Evolutionary conservation across 2,888 invertebrate species (phyloP).

Genomic region (Leptinotarsa tumamoca): DNA sequence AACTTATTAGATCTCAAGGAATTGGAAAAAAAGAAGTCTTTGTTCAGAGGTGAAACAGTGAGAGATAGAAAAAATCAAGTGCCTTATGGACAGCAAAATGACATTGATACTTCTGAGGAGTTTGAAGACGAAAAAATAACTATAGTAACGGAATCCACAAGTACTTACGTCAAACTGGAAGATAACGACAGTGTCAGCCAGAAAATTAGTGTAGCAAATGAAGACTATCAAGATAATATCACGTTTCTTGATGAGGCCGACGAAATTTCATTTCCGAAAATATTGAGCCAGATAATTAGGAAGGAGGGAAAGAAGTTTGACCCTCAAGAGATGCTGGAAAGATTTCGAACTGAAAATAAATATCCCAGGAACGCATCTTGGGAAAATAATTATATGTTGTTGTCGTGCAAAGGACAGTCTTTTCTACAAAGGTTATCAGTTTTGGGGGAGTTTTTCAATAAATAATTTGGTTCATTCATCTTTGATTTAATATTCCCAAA

Average conservation of each 20-base stretch:
- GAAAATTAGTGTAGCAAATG: slow-evolving; percentile 54
- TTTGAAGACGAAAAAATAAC: slow-evolving; percentile 25
- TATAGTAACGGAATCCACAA: slow-evolving; percentile 31
- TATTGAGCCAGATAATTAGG: slow-evolving; percentile 32
- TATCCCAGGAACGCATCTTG: slow-evolving; percentile 74
- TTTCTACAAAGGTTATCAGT: slow-evolving; percentile 83
- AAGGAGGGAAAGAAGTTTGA: slow-evolving; percentile 73
- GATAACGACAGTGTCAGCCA: slow-evolving; percentile 63
- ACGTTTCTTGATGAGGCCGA: slow-evolving; percentile 34
- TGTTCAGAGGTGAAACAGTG: slow-evolving; percentile 60
- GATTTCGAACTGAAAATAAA: slow-evolving; percentile 74
- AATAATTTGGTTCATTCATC: slow-evolving; percentile 22
- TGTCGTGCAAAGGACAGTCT: slow-evolving; percentile 85
- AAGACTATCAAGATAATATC: slow-evolving; percentile 50
- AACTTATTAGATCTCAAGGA: slow-evolving; percentile 64
- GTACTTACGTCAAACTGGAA: slow-evolving; percentile 56
- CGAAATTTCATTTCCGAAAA: slow-evolving; percentile 47
- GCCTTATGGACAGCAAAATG: neutral
- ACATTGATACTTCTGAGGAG: slow-evolving; percentile 29
- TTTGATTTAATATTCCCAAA: neutral
- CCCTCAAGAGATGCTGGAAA: slow-evolving; percentile 78
- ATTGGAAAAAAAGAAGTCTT: slow-evolving; percentile 59
- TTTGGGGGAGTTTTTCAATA: slow-evolving; percentile 79
- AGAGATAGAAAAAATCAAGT: slow-evolving; percentile 40
- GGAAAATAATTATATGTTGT: slow-evolving; percentile 73